Conservation (phyloP, 2,888 invertebrate species). For the Lepidocyrtoides sp. region DNA sequence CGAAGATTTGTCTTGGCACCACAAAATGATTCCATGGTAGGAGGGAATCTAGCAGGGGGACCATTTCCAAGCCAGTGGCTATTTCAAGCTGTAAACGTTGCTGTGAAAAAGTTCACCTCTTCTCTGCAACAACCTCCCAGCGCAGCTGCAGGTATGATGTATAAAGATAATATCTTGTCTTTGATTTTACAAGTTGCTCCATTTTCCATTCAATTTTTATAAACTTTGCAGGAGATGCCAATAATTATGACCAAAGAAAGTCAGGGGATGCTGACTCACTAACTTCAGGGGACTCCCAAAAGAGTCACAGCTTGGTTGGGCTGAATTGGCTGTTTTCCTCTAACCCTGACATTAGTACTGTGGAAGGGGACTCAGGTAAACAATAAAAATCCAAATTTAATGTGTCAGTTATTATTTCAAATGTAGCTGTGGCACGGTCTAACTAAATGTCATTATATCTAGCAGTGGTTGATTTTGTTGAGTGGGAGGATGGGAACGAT, state of each 20-base stretch:
- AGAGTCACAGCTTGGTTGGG: slow-evolving; percentile 88
- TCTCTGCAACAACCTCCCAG: slow-evolving; percentile 59
- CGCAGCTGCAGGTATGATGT: slow-evolving; percentile 39
- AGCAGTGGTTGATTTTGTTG: slow-evolving; percentile 15
- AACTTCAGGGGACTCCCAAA: slow-evolving; percentile 84
- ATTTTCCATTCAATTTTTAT: too few relatives aligned
- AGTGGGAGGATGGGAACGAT: slow-evolving; percentile 59
- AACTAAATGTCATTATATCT: too few relatives aligned
- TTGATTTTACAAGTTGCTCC: too few relatives aligned
- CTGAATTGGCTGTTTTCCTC: slow-evolving; percentile 90
- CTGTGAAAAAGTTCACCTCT: slow-evolving; percentile 81
- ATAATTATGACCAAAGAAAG: slow-evolving; percentile 43
- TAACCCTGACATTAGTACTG: slow-evolving; percentile 82
- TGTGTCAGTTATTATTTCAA: too few relatives aligned
- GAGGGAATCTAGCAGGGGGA: slow-evolving; percentile 83
- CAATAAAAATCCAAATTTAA: not conserved
- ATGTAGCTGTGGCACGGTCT: too few relatives aligned
- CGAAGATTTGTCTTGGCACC: slow-evolving; percentile 83
- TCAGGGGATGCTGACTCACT: slow-evolving; percentile 82
- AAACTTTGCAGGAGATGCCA: not conserved
- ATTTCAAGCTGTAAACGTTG: slow-evolving; percentile 85
- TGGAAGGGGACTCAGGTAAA: slow-evolving; percentile 67
- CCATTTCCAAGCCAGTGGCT: slow-evolving; percentile 85
- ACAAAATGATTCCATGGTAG: slow-evolving; percentile 83
- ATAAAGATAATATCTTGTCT: too few relatives aligned